These are phyloP conservation scores for Nephotettix cincticeps DNA, from an alignment of 1,140 invertebrate genomes.

Conservation along the genomic window DNA sequence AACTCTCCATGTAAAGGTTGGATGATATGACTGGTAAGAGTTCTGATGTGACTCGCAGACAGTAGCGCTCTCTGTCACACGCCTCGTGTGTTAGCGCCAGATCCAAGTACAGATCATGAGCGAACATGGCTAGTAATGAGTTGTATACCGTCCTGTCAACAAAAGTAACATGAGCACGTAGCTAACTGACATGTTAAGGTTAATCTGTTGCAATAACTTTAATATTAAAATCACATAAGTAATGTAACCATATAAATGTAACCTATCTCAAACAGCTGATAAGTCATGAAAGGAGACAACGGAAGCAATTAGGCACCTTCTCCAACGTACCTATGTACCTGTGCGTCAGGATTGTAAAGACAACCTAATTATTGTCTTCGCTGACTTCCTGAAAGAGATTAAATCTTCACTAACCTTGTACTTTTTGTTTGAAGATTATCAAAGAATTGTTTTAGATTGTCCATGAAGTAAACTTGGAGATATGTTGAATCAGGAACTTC, in stretches of 20 bases:
- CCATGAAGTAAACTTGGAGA: slow-evolving; percentile 8
- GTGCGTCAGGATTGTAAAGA: too few species aligned
- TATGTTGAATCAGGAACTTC: background rate
- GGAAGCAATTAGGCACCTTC: too few species aligned
- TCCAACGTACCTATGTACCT: too few species aligned
- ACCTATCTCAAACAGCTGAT: too few species aligned
- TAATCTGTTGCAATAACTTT: too few species aligned
- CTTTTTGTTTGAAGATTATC: background rate
- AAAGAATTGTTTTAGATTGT: background rate
- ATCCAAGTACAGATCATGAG: slow-evolving; percentile 4
- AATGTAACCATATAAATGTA: too few species aligned
- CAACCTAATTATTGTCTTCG: too few species aligned
- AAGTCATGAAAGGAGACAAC: too few species aligned
- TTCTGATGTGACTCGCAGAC: background rate
- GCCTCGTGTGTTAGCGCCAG: background rate
- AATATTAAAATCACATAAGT: too few species aligned
- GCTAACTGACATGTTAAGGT: too few species aligned
- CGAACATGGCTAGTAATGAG: slow-evolving; percentile 2
- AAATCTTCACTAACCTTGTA: background rate
- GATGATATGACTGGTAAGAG: background rate
- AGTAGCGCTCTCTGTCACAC: slow-evolving; percentile 2
- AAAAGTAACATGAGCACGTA: too few species aligned
- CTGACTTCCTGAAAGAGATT: too few species aligned
- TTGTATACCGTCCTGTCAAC: background rate
- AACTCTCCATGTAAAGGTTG: background rate